Evolutionary conservation across 2,888 invertebrate genomes (phyloP).

Genomic region (Apoda limacodes): DNA sequence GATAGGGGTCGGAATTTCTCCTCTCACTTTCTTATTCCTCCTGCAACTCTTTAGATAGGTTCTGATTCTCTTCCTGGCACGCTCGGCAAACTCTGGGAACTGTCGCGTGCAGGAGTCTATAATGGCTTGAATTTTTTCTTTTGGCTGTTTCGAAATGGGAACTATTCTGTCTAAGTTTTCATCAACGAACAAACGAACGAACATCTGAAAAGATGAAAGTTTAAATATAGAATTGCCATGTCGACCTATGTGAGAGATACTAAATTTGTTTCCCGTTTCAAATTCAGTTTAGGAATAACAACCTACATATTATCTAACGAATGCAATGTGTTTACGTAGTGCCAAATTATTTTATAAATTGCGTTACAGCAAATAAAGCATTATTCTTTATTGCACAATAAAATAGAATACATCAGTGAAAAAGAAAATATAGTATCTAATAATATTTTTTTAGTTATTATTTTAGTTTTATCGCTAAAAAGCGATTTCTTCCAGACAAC

Average conservation of each 20-base stretch:
- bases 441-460: no score
- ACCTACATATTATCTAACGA: no score
- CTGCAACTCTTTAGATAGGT: slow-evolving; percentile 97
- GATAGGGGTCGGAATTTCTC: slow-evolving; percentile 67
- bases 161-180: slow-evolving; percentile 97
- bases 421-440: no score
- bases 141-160: slow-evolving; percentile 97
- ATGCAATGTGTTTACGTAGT: no score
- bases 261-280: no score
- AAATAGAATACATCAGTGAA: no score
- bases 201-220: slow-evolving; percentile 81
- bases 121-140: slow-evolving; percentile 97
- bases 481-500: no score
- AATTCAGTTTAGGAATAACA: no score
- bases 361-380: neutral
- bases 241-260: no score
- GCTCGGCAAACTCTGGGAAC: slow-evolving; percentile 96
- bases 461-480: no score
- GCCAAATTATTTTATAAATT: neutral
- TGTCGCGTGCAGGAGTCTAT: slow-evolving; percentile 97
- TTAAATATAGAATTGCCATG: slow-evolving; percentile 1
- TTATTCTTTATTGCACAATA: neutral
- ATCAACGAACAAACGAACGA: slow-evolving; percentile 95
- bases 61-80: slow-evolving; percentile 93
- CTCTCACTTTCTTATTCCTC: slow-evolving; percentile 92